A percentile compares a stretch with the other conserved stretches of the same genome.
Evolutionary conservation across 2,888 invertebrate genomes (phyloP).

Genomic region (Therioaphis trifolii): DNA sequence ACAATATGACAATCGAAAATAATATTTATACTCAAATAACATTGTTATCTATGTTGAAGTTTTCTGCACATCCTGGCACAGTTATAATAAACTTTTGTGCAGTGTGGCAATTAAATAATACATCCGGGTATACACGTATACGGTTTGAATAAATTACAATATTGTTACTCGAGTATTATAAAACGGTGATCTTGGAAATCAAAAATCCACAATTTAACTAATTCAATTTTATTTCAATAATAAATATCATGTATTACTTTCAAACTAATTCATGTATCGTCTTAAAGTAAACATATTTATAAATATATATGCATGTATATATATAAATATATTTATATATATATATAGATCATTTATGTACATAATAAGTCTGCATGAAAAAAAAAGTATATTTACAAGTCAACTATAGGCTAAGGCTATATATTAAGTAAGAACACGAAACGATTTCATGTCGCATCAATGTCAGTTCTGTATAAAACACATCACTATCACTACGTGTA

Average conservation of each 20-base stretch:
- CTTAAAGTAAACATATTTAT: constrained; percentile 60
- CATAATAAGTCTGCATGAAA: constrained; percentile 59
- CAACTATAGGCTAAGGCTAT: constrained; percentile 59
- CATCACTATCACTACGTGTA: constrained; percentile 52
- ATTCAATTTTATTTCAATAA: constrained; percentile 63
- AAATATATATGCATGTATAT: constrained; percentile 45
- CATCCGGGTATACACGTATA: too few species aligned
- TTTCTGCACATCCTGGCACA: too few species aligned
- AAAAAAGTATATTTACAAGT: constrained; percentile 57
- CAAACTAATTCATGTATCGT: constrained; percentile 55
- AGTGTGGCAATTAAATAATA: too few species aligned
- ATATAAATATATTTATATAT: constrained; percentile 45
- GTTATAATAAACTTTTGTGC: too few species aligned
- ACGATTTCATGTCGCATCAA: background rate
- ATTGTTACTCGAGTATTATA: too few species aligned
- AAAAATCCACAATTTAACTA: constrained; percentile 38
- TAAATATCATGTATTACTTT: constrained; percentile 55
- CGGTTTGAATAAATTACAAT: too few species aligned
- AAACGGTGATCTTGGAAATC: too few species aligned
- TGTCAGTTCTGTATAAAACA: constrained; percentile 58
- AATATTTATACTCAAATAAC: too few species aligned
- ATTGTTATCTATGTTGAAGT: too few species aligned
- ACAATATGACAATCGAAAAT: too few species aligned
- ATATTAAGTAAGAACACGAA: constrained; percentile 22
- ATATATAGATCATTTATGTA: constrained; percentile 36